Conservation (phyloP, 2,113 vertebrate species). For the Neolamprologus kungweensis region DNA sequence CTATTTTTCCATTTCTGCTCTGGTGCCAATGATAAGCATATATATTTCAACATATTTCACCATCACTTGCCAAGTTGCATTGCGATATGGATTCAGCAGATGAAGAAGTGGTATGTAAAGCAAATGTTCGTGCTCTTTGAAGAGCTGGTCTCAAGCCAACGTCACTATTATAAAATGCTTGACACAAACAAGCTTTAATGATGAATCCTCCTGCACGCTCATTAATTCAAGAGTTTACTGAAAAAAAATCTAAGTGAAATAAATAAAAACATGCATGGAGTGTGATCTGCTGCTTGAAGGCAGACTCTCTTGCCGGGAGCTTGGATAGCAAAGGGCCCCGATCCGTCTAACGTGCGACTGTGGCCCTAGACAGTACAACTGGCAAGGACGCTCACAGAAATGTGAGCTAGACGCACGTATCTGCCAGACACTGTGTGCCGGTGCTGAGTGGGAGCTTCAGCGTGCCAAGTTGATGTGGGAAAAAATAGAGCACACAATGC, state of each 20-base stretch:
- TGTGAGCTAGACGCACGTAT: conserved; percentile 4
- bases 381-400: conserved; percentile 14
- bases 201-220: conserved; percentile 23
- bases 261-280: conserved; percentile 5
- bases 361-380: conserved; percentile 24
- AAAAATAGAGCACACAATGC: conserved; percentile 47
- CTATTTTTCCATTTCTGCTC: background rate
- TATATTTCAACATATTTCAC: background rate
- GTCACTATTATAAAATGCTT: conserved; percentile 24
- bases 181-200: conserved; percentile 32
- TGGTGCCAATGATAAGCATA: background rate
- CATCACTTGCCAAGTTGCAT: background rate
- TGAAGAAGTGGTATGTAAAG: background rate
- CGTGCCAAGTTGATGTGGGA: conserved; percentile 22
- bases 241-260: background rate
- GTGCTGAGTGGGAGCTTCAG: conserved; percentile 17
- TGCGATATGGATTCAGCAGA: background rate
- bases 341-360: background rate
- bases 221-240: conserved; percentile 31
- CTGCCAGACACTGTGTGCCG: conserved; percentile 29
- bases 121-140: background rate
- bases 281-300: conserved; percentile 30
- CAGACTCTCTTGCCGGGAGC: conserved; percentile 6
- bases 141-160: conserved; percentile 17
- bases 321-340: background rate